Conservation (phyloP, 2,888 invertebrate genomes). For the Peribatodes rhomboidaria region DNA sequence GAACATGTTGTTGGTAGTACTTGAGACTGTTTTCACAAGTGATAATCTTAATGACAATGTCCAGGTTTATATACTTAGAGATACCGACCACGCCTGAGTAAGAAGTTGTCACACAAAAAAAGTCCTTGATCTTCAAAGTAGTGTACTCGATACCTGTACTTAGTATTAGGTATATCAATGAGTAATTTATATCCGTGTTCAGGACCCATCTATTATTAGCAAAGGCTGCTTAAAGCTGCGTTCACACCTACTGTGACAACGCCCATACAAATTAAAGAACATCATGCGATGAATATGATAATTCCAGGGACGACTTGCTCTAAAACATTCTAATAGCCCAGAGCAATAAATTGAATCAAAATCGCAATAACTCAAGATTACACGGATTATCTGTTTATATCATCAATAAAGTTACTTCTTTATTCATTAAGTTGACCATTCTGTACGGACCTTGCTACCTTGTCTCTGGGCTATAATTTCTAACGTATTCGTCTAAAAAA, state of each 20-base stretch:
- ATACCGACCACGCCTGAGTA: slow-evolving; percentile 73
- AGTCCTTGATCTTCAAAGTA: slow-evolving; percentile 83
- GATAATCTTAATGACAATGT: slow-evolving; percentile 62
- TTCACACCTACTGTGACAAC: slow-evolving; percentile 21
- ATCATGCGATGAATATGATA: slow-evolving; percentile 12
- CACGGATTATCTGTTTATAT: slow-evolving; percentile 10
- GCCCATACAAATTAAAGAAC: slow-evolving; percentile 18
- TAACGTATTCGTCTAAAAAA: slow-evolving; percentile 19
- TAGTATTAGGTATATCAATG: slow-evolving; percentile 53
- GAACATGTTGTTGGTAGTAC: slow-evolving; percentile 72
- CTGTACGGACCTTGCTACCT: not conserved
- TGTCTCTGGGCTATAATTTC: slow-evolving; percentile 12
- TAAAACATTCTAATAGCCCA: slow-evolving; percentile 4
- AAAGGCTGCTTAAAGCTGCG: slow-evolving; percentile 16
- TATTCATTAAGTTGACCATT: not conserved
- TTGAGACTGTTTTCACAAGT: slow-evolving; percentile 74
- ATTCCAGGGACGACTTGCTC: not conserved
- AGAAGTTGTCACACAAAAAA: slow-evolving; percentile 71
- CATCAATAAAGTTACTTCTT: slow-evolving; percentile 3
- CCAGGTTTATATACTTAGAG: slow-evolving; percentile 72
- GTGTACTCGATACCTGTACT: slow-evolving; percentile 63
- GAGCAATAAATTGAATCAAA: slow-evolving; percentile 16
- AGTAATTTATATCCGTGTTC: slow-evolving; percentile 49
- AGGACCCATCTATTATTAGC: slow-evolving; percentile 27
- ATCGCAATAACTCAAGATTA: slow-evolving; percentile 21